A percentile compares a stretch with the other conserved stretches of the same genome.
Conservation (phyloP, 2,113 vertebrate genomes). For the Toxotes jaculatrix region DNA sequence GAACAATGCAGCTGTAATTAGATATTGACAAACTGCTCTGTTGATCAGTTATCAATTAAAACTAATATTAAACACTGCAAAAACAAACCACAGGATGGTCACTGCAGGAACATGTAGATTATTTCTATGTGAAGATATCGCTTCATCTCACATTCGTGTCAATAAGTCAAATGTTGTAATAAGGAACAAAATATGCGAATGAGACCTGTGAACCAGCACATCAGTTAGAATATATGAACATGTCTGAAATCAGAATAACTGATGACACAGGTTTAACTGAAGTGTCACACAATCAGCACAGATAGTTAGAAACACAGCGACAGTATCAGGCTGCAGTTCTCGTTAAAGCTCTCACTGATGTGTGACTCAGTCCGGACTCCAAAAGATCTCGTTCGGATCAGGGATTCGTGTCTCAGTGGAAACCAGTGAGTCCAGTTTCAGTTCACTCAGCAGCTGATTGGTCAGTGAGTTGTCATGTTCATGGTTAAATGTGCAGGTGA, state of each 20-base stretch:
- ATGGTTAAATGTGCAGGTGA: too few species aligned
- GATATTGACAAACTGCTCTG: neutral
- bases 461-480: neutral
- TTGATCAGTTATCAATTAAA: neutral
- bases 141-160: too few species aligned
- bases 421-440: slow-evolving; percentile 26
- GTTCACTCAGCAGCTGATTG: neutral
- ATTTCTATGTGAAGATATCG: too few species aligned
- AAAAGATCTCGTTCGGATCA: slow-evolving; percentile 32
- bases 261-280: neutral
- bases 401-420: slow-evolving; percentile 16
- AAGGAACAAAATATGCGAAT: too few species aligned
- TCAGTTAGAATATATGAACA: neutral
- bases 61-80: neutral
- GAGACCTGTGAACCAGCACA: too few species aligned
- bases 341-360: neutral
- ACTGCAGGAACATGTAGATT: neutral
- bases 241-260: neutral
- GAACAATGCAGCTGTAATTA: neutral
- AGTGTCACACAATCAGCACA: neutral
- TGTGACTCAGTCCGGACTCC: slow-evolving; percentile 24
- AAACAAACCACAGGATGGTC: neutral
- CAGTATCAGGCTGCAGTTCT: neutral
- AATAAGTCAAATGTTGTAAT: too few species aligned
- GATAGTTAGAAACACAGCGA: too few species aligned